Base-by-base conservation (phyloP, 2,797 vertebrate species). In the Takifugu ocellatus region DNA sequence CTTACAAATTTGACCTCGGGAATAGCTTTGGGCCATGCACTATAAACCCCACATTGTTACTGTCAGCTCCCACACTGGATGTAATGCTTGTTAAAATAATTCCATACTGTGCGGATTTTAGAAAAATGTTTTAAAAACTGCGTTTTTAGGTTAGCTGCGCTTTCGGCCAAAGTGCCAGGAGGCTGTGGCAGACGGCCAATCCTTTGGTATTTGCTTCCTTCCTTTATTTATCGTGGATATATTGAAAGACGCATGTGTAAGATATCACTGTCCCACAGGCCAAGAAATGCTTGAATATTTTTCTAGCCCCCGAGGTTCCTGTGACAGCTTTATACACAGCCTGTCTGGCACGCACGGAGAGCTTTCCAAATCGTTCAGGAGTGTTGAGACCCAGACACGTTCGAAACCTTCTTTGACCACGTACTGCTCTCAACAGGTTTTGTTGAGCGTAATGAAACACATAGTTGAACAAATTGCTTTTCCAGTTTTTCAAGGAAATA, bases 291-390 rank as follows among this genome's bases (percentile, higher is more conserved):
- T 76, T 65, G 72, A 79, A 82, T 86, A 79, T 84, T 83, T 87
- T 83, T 84, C 51, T 79, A 83, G 81, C 84, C 79, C 84, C 77
- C 75, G 51, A 82, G 83, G 73, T 73, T 79, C 74, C 77, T 81
- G 67, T 87, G 89, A 89, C 84, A 89, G 83, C 80, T 90, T 89
- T 85, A 85, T 89, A 87, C 79, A 83, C 84, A 88, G 77, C 54
- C 78, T 24, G 79, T 86, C 82, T 90, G 88, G 86, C 82, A 81
- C 69, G 81, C 77, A 62, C 47, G 0, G 56, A 52, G 81, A 83
- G 74, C 83, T 65, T 75, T 85, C 77, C 74, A 70, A 86, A 85
- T 56, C 74, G 66, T 78, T 85, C 77, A 81, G 66, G 70, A 79
- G 81, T 82, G 80, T 75, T 83, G 74, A 77, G 79, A 83, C 78